phyloP scores from a whole-genome alignment of 2,113 vertebrate species.

The Erinaceus europaeus region DNA sequence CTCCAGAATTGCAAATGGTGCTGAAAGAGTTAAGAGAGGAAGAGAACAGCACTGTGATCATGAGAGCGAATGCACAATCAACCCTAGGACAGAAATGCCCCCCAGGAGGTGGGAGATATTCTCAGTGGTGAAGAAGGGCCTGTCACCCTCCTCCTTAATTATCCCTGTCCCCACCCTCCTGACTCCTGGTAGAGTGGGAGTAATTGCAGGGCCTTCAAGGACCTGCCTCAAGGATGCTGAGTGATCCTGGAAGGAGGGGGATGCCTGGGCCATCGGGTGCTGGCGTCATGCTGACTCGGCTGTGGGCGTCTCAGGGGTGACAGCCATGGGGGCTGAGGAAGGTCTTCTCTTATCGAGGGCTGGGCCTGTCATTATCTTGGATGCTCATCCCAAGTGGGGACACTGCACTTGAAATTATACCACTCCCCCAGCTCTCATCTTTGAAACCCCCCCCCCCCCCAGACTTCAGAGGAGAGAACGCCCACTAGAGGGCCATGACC shows the following conservation, averaged over 20 bases:
- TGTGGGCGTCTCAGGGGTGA: conserved; percentile 26
- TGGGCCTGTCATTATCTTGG: not conserved
- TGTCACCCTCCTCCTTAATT: conserved; percentile 66
- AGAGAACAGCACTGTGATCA: not conserved
- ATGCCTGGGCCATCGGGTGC: not conserved
- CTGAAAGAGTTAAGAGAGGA: not conserved
- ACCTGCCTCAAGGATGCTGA: conserved; percentile 12
- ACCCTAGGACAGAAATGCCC: not conserved
- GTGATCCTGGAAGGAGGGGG: conserved; percentile 35
- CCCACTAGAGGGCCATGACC: not conserved
- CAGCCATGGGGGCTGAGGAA: not conserved
- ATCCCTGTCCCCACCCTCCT: conserved; percentile 15
- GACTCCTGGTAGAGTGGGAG: conserved; percentile 62
- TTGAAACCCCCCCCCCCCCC: not conserved
- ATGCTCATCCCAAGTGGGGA: not conserved
- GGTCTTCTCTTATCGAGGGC: not conserved
- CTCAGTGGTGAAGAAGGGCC: conserved; percentile 19
- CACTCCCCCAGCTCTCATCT: not conserved
- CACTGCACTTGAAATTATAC: not conserved
- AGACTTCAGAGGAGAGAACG: no score
- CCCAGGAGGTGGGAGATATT: conserved; percentile 51
- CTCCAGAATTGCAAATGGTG: not conserved
- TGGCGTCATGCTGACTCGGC: not conserved
- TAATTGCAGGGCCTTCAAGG: conserved; percentile 58
- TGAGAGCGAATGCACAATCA: not conserved